phyloP scores from a whole-genome alignment of 2,113 vertebrate genomes.

The Neoarius graeffei region DNA sequence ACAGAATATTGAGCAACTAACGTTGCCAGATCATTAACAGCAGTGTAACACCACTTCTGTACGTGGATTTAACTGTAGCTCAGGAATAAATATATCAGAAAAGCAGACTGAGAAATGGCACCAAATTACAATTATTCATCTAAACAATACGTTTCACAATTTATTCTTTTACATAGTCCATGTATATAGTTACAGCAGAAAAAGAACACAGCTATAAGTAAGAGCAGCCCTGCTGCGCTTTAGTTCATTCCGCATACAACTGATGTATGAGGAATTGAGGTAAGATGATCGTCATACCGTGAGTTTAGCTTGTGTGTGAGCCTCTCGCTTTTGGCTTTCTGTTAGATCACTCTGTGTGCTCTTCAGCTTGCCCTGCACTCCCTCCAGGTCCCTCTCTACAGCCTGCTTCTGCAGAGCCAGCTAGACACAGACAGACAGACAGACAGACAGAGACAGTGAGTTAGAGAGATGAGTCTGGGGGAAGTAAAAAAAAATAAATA shows the following conservation, averaged over 20 bases:
- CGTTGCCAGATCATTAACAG: conserved; percentile 35
- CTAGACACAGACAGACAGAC: conserved; percentile 54
- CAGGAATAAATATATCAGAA: not conserved
- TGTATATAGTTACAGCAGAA: not conserved
- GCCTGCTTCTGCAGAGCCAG: conserved; percentile 72
- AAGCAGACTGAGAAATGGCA: not conserved
- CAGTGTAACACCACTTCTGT: not conserved
- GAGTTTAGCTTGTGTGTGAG: conserved; percentile 70
- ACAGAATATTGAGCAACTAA: not conserved
- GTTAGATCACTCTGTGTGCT: conserved; percentile 70
- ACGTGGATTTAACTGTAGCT: not conserved
- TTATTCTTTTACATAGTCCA: not conserved
- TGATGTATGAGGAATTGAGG: not conserved
- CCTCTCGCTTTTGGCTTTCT: conserved; percentile 71
- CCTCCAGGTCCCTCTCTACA: conserved; percentile 70
- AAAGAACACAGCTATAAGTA: not conserved
- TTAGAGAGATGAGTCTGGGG: not conserved
- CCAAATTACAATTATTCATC: not conserved
- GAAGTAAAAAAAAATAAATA: not conserved
- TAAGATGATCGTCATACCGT: conserved; percentile 59
- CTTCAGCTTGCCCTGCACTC: conserved; percentile 69
- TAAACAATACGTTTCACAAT: not conserved
- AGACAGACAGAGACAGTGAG: not conserved
- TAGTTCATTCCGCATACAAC: not conserved
- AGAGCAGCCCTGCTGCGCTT: not conserved